Base-by-base conservation (phyloP, 1,140 invertebrate species). In the Ruditapes philippinarum region DNA sequence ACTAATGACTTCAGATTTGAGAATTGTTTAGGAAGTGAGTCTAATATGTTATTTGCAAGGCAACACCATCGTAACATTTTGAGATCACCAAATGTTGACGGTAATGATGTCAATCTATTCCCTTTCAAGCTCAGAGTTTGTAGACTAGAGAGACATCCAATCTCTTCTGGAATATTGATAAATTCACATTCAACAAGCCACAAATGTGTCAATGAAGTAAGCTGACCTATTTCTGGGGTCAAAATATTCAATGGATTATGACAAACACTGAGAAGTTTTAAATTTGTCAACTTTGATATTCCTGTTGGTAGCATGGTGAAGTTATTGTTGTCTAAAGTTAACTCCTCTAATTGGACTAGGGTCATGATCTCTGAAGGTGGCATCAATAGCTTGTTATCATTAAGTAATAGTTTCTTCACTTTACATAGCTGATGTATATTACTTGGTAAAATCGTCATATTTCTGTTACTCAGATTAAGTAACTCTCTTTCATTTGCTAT, bases 321-420 rank as follows among this genome's bases (percentile, higher is more conserved):
- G 73, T 94, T 92, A 49, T 95, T 95, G 89, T 94, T 92, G 86
- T 95, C 94, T 12, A 95, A 79, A n/a, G 92, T 91, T 0, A 95
- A 87, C 74, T 95, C 94, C 65, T 94, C 92, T 25, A 95, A 79
- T 33, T 88, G 76, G 1, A 74, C 19, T 51, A 95, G 83, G 19
- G 73, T 38, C 4, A 83, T 91, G 0, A 95, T 42, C 85, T 95
- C 95, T n/a, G 92, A 91, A 31, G 94, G 94, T 0, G 94, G 93
- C 93, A 95, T 94, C n/a, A 95, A 45, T 42, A 95, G 90, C 12
- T 93, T 90, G 79, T 95, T 95, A 86, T 95, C 88, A 88, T 95
- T 95, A 0, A 95, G 84, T 19, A 91, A 54, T 25, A 95, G 76
- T 36, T 82, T 89, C 11, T 76, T 89, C 4, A 94, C 87, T 76